Evolutionary conservation across 2,888 invertebrate species (phyloP).

Genomic region (Bibio marci): DNA sequence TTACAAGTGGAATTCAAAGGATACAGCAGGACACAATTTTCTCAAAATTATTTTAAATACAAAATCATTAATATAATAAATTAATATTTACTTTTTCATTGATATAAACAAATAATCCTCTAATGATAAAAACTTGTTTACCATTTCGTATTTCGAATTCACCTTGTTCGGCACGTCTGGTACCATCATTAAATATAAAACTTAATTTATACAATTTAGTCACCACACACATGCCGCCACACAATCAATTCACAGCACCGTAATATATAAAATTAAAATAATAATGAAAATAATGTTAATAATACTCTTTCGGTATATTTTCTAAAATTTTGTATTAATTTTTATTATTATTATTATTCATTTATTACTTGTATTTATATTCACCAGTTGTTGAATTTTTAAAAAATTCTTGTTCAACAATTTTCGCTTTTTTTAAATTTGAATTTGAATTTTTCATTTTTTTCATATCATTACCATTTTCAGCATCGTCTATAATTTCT

Average conservation of each 20-base stretch:
- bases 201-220: not conserved
- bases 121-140: not conserved
- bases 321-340: not conserved
- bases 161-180: not conserved
- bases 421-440: not conserved
- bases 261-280: no score
- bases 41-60: no score
- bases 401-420: not conserved
- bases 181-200: not conserved
- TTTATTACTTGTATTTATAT: not conserved
- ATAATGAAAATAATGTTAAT: no score
- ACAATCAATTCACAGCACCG: no score
- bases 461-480: no score
- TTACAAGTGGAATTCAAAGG: no score
- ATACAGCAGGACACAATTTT: no score
- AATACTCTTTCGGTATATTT: no score
- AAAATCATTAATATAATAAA: not conserved
- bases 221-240: not conserved
- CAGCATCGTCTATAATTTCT: no score
- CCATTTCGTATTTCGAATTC: constrained; percentile 1
- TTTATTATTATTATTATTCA: not conserved
- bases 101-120: constrained; percentile 2
- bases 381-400: not conserved
- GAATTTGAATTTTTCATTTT: no score
- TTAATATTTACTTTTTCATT: constrained; percentile 12